These are phyloP conservation scores for Dermatemys mawii DNA, from an alignment of 2,113 vertebrate species.

Conservation along the genomic window DNA sequence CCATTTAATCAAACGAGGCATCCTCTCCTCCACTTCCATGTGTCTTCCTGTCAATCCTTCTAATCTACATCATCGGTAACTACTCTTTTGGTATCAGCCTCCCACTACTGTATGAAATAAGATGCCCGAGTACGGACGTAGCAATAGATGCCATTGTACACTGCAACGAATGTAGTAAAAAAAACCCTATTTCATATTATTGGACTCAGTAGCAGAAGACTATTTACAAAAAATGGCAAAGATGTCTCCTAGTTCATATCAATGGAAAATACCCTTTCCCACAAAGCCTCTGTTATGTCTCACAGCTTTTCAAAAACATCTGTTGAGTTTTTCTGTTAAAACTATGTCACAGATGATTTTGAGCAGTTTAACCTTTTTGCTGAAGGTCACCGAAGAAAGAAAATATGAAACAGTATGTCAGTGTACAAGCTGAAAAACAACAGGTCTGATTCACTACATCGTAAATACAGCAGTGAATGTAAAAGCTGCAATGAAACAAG, in stretches of 20 bases:
- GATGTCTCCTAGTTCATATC: neutral
- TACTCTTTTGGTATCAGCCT: neutral
- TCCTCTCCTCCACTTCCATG: neutral
- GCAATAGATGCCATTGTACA: neutral
- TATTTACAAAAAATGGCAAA: neutral
- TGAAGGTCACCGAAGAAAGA: neutral
- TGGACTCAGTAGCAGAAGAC: neutral
- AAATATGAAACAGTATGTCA: neutral
- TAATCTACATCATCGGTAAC: neutral
- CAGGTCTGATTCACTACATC: neutral
- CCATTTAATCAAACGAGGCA: neutral
- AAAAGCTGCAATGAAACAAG: neutral
- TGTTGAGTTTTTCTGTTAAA: neutral
- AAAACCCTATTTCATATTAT: neutral
- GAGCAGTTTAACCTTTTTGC: neutral
- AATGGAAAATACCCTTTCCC: neutral
- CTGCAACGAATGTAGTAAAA: neutral
- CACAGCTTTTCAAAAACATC: neutral
- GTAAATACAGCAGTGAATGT: neutral
- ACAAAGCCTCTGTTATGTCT: neutral
- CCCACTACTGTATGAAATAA: neutral
- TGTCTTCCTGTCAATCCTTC: neutral
- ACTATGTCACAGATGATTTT: neutral
- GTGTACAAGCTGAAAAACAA: neutral
- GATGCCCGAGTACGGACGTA: neutral